Base-by-base conservation (phyloP, 2,888 invertebrate genomes). In the Drosophila mayaguana region DNA sequence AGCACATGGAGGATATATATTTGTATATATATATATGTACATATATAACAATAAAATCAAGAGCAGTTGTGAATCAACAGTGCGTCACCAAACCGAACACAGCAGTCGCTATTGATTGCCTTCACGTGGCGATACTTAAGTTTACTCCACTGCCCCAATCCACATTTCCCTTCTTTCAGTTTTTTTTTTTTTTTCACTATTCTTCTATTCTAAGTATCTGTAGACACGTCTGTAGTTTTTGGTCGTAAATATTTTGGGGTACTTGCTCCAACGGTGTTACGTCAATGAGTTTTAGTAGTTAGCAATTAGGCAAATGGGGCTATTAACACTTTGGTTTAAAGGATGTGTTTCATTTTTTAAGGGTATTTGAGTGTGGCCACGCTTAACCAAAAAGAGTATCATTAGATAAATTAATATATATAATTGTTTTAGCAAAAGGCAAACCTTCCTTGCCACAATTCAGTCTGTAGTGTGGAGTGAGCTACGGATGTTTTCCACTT, bases 61-160 rank as follows among this genome's bases (percentile, higher is more conserved):
- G 68, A 70, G 55, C 75, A 56, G 50, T 72, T 88, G 65, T 86
- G 89, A 83, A 88, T 88, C 89, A 86, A 88, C 83, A 88, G 83
- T 86, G 87, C 83, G 89, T 83, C 89, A 83, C 83, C 77, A 63
- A 56, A 60, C 42, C 38, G 36, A 56, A 20, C 38, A 20, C 50
- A 46, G 34, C 32, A 54, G 51, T 45, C 40, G 40, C 59, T 82
- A 88, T 83, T 83, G 83, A 83, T 83, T 83, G 69, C 77, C 83
- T 82, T 83, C 89, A 88, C 83, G 83, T 83, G 83, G 64, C 88
- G 73, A 80, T 80, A 76, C 66, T 85, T 74, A 85, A 66, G 46
- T 66, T 63, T n/a, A 45, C 34, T 40, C 51, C 43, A 14, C 12
- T 22, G 22, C 48, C 20, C 25, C 25, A 16, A 22, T 22, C 28